Conservation (phyloP, 2,113 vertebrate genomes). For the Archilochus colubris region DNA sequence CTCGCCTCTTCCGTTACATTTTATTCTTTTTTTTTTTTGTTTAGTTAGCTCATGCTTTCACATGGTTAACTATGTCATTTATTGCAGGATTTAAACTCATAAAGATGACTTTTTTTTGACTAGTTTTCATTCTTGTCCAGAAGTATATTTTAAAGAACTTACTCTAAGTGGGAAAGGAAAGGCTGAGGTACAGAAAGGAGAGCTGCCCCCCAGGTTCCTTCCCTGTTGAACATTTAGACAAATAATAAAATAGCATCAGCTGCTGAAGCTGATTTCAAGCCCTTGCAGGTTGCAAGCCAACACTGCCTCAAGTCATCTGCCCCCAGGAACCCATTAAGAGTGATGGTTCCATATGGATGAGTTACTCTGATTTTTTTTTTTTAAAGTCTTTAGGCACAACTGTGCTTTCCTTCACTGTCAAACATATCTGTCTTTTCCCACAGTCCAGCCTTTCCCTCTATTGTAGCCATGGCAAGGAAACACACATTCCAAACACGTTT, state of each 20-base stretch:
- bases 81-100: slow-evolving; percentile 7
- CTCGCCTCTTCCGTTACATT: background rate
- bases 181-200: background rate
- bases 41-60: slow-evolving; percentile 34
- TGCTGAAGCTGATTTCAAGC: slow-evolving; percentile 2
- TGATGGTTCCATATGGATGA: slow-evolving; percentile 33
- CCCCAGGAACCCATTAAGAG: slow-evolving; percentile 21
- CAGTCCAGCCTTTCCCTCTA: slow-evolving; percentile 27
- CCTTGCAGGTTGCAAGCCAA: background rate
- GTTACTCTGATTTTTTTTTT: background rate
- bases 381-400: background rate
- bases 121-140: slow-evolving; percentile 9
- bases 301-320: background rate
- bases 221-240: background rate
- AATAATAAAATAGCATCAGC: slow-evolving; percentile 14
- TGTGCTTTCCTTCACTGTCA: slow-evolving; percentile 40
- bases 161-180: slow-evolving; percentile 10
- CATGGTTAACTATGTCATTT: background rate
- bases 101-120: background rate
- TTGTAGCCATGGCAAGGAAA: slow-evolving; percentile 63
- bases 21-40: slow-evolving; percentile 1
- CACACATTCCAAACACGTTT: slow-evolving; percentile 38
- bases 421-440: slow-evolving; percentile 38
- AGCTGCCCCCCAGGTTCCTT: background rate
- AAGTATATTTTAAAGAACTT: slow-evolving; percentile 19